These are phyloP conservation scores for Apostichopus parvimensis DNA, from an alignment of 35 echinoderm and acorn worm genomes.

Conservation along the genomic window DNA sequence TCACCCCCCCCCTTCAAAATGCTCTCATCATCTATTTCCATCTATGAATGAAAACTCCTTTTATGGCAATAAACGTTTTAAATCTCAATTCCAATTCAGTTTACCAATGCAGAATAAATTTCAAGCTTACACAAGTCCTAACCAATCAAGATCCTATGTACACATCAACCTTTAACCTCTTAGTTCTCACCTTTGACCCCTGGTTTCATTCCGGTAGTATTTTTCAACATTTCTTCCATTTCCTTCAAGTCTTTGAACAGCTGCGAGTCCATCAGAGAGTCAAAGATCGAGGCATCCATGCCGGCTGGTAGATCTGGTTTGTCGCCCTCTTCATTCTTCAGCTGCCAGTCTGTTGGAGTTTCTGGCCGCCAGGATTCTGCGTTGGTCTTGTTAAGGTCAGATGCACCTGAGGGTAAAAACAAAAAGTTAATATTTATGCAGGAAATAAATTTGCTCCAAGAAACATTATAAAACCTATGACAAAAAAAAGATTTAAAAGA, in stretches of 20 bases:
- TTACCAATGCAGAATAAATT: too few relatives aligned
- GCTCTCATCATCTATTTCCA: too few relatives aligned
- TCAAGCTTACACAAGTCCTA: too few relatives aligned
- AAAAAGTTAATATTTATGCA: background rate
- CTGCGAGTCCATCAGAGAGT: slow-evolving; percentile 74
- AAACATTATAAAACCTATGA: too few relatives aligned
- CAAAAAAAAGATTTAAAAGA: too few relatives aligned
- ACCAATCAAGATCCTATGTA: too few relatives aligned
- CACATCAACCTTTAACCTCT: too few relatives aligned
- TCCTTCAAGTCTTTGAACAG: slow-evolving; percentile 86
- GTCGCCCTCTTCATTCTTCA: slow-evolving; percentile 69
- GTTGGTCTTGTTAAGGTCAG: slow-evolving; percentile 46
- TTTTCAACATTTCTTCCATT: slow-evolving; percentile 96
- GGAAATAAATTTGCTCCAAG: too few relatives aligned
- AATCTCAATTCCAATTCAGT: too few relatives aligned
- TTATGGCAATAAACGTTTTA: too few relatives aligned
- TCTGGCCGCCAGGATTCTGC: slow-evolving; percentile 73
- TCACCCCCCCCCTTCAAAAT: too few relatives aligned
- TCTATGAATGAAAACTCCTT: too few relatives aligned
- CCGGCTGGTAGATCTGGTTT: slow-evolving; percentile 74
- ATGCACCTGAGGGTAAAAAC: slow-evolving; percentile 59
- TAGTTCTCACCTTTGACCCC: slow-evolving; percentile 74
- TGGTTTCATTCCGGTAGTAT: slow-evolving; percentile 64
- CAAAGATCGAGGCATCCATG: slow-evolving; percentile 66
- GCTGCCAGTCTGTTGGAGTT: slow-evolving; percentile 76